Evolutionary conservation across 2,797 vertebrate genomes (phyloP).

Genomic region (Apodemus agrarius): DNA sequence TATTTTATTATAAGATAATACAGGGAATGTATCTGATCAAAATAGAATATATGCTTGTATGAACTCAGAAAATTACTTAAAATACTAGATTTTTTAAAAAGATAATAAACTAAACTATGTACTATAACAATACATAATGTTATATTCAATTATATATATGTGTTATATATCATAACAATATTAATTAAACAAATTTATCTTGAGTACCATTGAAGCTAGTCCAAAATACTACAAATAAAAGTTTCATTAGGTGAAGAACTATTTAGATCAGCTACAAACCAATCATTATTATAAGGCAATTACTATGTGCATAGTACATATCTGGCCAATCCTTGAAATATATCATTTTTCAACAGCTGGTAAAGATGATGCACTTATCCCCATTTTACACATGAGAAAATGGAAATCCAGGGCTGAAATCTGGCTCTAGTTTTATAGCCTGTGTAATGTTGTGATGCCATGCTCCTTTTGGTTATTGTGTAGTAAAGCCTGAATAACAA

Average conservation of each 20-base stretch:
- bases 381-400: conserved; percentile 31
- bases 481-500: conserved; percentile 17
- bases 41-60: not conserved
- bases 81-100: not conserved
- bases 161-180: not conserved
- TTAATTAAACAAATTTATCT: not conserved
- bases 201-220: conserved; percentile 53
- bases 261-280: not conserved
- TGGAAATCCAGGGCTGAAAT: conserved; percentile 4
- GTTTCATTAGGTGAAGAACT: conserved; percentile 45
- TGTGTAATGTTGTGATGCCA: not conserved
- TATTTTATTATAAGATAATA: conserved; percentile 45
- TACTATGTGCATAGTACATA: not conserved
- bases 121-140: conserved; percentile 15
- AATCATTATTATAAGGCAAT: not conserved
- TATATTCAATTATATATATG: not conserved
- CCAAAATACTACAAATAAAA: conserved; percentile 28
- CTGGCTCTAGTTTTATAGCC: not conserved
- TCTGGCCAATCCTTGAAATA: not conserved
- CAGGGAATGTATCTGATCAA: not conserved
- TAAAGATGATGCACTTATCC: conserved; percentile 30
- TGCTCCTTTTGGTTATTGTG: not conserved
- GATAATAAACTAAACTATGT: not conserved
- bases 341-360: not conserved
- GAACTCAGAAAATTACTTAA: not conserved